Evolutionary conservation across 2,888 invertebrate genomes (phyloP).

Genomic region (Phasia obesa): DNA sequence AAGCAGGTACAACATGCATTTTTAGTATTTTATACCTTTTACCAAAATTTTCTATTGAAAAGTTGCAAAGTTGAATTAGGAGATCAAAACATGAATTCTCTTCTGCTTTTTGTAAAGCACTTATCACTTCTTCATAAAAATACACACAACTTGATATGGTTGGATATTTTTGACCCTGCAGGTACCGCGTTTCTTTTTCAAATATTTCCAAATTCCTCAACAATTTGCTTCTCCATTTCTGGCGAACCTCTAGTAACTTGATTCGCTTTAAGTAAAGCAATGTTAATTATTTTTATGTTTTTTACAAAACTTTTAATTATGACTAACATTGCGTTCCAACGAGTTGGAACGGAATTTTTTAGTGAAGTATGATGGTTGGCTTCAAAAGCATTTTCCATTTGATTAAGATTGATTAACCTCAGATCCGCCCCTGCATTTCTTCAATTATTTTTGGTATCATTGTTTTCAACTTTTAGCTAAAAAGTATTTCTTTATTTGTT

Average conservation of each 20-base stretch:
- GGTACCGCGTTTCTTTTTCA: not conserved
- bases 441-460: too few species aligned
- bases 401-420: too few species aligned
- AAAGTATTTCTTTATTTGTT: too few species aligned
- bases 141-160: constrained; percentile 12
- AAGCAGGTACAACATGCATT: not conserved
- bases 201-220: constrained; percentile 16
- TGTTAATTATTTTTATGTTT: constrained; percentile 11
- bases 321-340: not conserved
- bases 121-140: constrained; percentile 16
- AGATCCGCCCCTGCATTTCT: too few species aligned
- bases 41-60: not conserved
- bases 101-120: not conserved
- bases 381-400: too few species aligned
- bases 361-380: not conserved
- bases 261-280: constrained; percentile 10
- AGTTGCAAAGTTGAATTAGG: not conserved
- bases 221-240: constrained; percentile 14
- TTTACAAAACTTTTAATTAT: constrained; percentile 12
- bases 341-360: constrained; percentile 13
- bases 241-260: not conserved
- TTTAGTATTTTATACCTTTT: not conserved
- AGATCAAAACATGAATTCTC: not conserved
- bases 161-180: constrained; percentile 7
- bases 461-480: too few species aligned